Conservation (phyloP, 2,888 invertebrate species). For the Drosophila siamana region DNA sequence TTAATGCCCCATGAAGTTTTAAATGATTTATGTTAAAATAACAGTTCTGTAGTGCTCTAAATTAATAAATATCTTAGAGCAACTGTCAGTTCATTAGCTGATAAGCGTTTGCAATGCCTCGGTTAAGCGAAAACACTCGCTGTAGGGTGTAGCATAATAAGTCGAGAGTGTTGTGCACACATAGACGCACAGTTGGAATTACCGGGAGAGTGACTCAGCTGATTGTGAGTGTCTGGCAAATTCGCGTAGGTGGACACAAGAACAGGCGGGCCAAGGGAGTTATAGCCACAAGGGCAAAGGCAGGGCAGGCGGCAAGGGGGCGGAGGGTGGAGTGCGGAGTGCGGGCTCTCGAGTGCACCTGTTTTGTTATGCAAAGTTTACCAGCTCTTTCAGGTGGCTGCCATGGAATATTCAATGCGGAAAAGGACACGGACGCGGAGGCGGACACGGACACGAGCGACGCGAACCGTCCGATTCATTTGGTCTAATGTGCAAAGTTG, state of each 20-base stretch:
- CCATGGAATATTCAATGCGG: slow-evolving; percentile 58
- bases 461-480: slow-evolving; percentile 51
- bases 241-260: slow-evolving; percentile 42
- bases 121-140: neutral
- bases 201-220: slow-evolving; percentile 50
- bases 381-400: slow-evolving; percentile 58
- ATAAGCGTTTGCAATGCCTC: neutral
- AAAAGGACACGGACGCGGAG: slow-evolving; percentile 37
- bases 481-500: slow-evolving; percentile 60
- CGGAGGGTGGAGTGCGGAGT: neutral
- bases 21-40: too few species aligned
- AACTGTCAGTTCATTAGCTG: neutral
- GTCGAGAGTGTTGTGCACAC: slow-evolving; percentile 8
- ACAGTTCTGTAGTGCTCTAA: too few species aligned
- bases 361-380: slow-evolving; percentile 72
- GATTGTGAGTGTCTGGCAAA: slow-evolving; percentile 40
- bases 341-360: slow-evolving; percentile 60
- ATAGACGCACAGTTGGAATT: slow-evolving; percentile 9
- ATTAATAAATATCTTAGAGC: neutral
- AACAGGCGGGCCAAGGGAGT: slow-evolving; percentile 23
- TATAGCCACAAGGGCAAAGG: slow-evolving; percentile 1
- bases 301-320: neutral
- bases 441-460: slow-evolving; percentile 14
- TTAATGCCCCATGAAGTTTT: too few species aligned
- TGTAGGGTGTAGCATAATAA: slow-evolving; percentile 8